Base-by-base conservation (phyloP, 2,113 vertebrate genomes). In the Spermophilus dauricus region DNA sequence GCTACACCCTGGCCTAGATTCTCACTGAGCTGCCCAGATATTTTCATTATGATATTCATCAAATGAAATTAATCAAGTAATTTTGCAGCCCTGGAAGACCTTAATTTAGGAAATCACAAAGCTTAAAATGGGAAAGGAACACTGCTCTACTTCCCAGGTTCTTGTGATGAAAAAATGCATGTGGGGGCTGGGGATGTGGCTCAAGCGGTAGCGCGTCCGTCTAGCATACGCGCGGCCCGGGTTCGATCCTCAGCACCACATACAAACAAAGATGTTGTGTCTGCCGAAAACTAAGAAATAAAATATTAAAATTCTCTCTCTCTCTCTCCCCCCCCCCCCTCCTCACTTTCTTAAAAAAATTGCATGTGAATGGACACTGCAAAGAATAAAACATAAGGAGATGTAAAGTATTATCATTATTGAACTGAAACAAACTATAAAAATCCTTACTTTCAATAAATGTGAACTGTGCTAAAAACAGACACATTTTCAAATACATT, bases 401-500 rank as follows among this genome's bases (percentile, higher is more conserved):
- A 73, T 81, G 16, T 80, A 37, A 76, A 89, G 13, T 45, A 61
- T 51, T 87, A 70, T 39, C 17, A 89, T n/a, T 83, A 86, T 1
- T 67, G n/a, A 82, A 93, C 88, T 22, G 4, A 96, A 92, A 86
- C 28, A 94, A 89, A 83, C 16, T 17, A 24, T 81, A 95, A 73
- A 3, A 81, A 86, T 76, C 4, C 58, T 63, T 80, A 80, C 30
- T 63, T 89, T 72, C 88, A 85, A 72, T 92, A 86, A 97, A n/a
- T 37, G 26, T 70, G 51, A 94, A 9, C 58, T 75, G 17, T n/a
- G 48, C 61, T 67, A 94, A 96, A 96, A 96, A 75, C 4, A 70
- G 37, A 89, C 5, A 45, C 37, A 94, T 72, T 96, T 97, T 96
- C 65, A 94, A 91, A 80, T 2, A 37, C 63, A 93, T 9, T 37